Conservation (phyloP, 2,888 invertebrate species). For the Acanthosepion pharaonis region DNA sequence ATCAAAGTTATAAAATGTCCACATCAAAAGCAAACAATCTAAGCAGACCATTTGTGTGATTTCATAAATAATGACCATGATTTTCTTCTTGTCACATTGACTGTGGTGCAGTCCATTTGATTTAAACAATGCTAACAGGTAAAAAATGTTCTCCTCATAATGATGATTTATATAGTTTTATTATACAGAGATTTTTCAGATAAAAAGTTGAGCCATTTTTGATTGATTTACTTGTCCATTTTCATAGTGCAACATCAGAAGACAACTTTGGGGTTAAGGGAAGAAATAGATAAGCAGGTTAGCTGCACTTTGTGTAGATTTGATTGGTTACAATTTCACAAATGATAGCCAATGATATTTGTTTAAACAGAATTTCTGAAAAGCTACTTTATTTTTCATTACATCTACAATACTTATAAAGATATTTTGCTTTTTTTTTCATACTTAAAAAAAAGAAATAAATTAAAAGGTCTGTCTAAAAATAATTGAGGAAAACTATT, state of each 20-base stretch:
- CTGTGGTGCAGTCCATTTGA: background rate
- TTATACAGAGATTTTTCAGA: background rate
- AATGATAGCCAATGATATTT: slow-evolving; percentile 36
- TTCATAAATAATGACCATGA: background rate
- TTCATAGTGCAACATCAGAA: background rate
- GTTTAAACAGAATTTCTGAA: background rate
- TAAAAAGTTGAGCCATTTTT: slow-evolving; percentile 35
- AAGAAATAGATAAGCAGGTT: slow-evolving; percentile 8
- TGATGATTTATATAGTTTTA: slow-evolving; percentile 6
- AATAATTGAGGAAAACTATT: background rate
- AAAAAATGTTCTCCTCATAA: background rate
- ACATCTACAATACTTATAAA: background rate
- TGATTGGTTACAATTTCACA: slow-evolving; percentile 35
- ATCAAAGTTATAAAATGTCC: no score
- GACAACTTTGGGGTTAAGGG: background rate
- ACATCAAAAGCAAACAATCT: background rate
- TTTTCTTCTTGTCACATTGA: background rate
- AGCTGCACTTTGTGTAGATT: slow-evolving; percentile 25
- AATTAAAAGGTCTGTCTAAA: background rate
- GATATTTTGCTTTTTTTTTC: background rate
- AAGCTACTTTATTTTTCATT: background rate
- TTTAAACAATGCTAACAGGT: background rate
- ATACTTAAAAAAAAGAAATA: background rate
- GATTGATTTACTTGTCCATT: background rate
- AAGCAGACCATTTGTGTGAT: background rate